These are phyloP conservation scores for Tragopan temminckii DNA, from an alignment of 2,797 vertebrate species.

Conservation along the genomic window DNA sequence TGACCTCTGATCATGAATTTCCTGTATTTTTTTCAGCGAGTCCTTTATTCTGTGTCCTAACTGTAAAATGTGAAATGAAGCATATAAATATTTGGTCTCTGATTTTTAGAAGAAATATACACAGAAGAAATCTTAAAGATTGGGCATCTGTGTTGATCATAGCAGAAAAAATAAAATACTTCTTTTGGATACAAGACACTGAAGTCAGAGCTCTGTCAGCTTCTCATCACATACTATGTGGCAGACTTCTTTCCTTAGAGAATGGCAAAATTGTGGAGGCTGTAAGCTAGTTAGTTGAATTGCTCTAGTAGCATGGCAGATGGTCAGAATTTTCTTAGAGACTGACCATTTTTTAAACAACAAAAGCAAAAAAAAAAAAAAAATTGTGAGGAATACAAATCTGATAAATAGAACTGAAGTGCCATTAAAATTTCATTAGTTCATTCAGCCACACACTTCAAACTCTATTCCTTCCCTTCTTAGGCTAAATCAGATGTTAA, in stretches of 20 bases:
- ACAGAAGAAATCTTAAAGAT: background rate
- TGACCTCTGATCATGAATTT: background rate
- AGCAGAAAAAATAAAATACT: background rate
- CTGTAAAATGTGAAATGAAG: background rate
- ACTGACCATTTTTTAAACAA: background rate
- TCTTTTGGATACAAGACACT: background rate
- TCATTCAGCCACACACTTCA: slow-evolving; percentile 11
- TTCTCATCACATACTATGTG: background rate
- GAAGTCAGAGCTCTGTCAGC: background rate
- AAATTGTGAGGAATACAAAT: background rate
- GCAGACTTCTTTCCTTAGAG: background rate
- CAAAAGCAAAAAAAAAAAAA: slow-evolving; percentile 7
- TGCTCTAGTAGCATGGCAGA: background rate
- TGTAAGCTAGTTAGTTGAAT: background rate
- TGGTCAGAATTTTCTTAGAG: slow-evolving; percentile 23
- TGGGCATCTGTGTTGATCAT: background rate
- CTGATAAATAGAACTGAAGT: slow-evolving; percentile 18
- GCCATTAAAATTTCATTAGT: slow-evolving; percentile 50
- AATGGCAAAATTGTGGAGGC: background rate
- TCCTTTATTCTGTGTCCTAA: background rate
- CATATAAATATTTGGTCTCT: background rate
- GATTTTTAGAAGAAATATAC: background rate
- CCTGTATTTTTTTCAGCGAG: background rate
- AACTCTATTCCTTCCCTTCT: slow-evolving; percentile 5
- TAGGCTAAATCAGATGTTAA: slow-evolving; percentile 54